phyloP scores from a whole-genome alignment of 2,888 invertebrate species.

The Ormyrus labotus region DNA sequence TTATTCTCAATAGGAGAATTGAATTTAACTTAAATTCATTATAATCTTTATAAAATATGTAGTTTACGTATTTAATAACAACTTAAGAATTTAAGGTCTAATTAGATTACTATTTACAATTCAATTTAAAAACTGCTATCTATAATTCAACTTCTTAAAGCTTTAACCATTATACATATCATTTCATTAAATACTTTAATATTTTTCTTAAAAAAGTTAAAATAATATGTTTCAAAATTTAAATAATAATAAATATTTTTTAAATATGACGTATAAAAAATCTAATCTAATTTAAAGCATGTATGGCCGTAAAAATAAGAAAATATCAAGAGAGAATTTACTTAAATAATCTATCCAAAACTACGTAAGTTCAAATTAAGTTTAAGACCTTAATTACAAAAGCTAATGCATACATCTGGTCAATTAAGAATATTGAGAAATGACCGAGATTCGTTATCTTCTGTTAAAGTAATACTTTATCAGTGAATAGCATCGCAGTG shows the following conservation, averaged over 20 bases:
- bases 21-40: slow-evolving; percentile 19
- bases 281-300: too few species aligned
- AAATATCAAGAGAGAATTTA: slow-evolving; percentile 1
- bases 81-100: too few species aligned
- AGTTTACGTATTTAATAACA: not conserved
- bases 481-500: slow-evolving; percentile 24
- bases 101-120: not conserved
- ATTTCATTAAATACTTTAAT: too few species aligned
- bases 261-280: too few species aligned
- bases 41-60: slow-evolving; percentile 11
- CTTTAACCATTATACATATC: not conserved
- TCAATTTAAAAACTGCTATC: not conserved
- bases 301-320: not conserved
- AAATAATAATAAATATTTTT: too few species aligned
- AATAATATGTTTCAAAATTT: not conserved
- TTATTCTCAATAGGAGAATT: slow-evolving; percentile 8
- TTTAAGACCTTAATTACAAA: slow-evolving; percentile 11
- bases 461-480: slow-evolving; percentile 37
- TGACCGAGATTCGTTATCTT: slow-evolving; percentile 33
- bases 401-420: not conserved
- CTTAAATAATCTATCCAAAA: not conserved
- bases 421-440: slow-evolving; percentile 6
- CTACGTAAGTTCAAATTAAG: not conserved
- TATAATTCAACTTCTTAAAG: slow-evolving; percentile 8
- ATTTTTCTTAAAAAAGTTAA: too few species aligned